Base-by-base conservation (phyloP, 2,113 vertebrate species). In the Rhinolophus ferrumequinum region DNA sequence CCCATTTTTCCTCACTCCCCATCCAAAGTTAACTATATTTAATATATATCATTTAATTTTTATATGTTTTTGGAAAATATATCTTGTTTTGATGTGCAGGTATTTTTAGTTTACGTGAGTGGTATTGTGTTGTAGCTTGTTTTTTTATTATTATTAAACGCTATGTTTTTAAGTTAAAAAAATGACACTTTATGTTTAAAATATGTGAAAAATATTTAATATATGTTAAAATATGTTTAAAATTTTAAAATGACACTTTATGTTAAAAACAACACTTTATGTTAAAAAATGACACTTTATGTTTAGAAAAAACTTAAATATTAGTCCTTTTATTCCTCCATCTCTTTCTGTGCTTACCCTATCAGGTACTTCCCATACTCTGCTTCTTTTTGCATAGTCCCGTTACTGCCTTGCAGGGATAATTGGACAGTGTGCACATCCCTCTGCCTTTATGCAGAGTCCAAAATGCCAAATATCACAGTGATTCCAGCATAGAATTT, bases 391-490 rank as follows among this genome's bases (percentile, higher is more conserved):
- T 77, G 33, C 47, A 75, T 16, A 84, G 26, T 72, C 73, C 15
- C 35, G 2, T 47, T 70, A 38, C 38, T 92, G 15, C 10, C 19
- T 93, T 26, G 6, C 24, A 83, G 76, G 24, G 13, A 6, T 44
- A 82, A 73, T 12, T 50, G 44, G 14, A 81, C 28, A 79, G 21
- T 67, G 1, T 80, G 12, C 8, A 38, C 11, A 79, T 41, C 1
- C 18, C 4, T 81, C 26, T 94, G 26, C 33, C 21, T 88, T 88
- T 56, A 90, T 8, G 50, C 21, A 75, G 66, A 92, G 35, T 81
- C 26, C 16, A 90, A 81, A 97, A 93, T 72, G 12, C 44, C 44
- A 94, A 87, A 15, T 62, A 81, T 80, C 30, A 35, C 15, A 70
- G 30, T 91, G 64, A 44, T 88, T 88, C 60, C 28, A 88, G 64